Base-by-base conservation (phyloP, 1,140 invertebrate genomes). In the Drosophila eugracilis region DNA sequence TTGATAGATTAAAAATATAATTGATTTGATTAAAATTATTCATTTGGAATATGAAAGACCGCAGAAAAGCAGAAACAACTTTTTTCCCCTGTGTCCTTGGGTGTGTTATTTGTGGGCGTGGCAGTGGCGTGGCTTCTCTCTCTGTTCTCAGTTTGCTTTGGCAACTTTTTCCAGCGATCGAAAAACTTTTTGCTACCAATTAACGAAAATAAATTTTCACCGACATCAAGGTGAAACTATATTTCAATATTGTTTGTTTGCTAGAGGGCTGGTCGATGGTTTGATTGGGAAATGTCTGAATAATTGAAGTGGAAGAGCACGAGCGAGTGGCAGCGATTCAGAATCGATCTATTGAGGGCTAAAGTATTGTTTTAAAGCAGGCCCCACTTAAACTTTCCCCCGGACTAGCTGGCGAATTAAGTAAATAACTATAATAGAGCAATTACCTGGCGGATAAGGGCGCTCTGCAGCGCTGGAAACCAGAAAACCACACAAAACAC, bases 121-220 rank as follows among this genome's bases (percentile, higher is more conserved):
- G 17, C 26, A 41, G 10, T 1, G 15, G 22, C 39, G n/a, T n/a
- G n/a, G n/a, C n/a, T n/a, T n/a, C n/a, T n/a, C n/a, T n/a, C n/a
- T 30, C 26, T 26, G 15, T 22, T 19, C 41, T 19, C 37, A 21
- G 47, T 74, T 57, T 70, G 77, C 52, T 66, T 67, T 67, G 36
- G 26, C 14, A 71, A 71, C 67, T 73, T 60, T 44, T 59, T 36
- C 48, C 32, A 41, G 41, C 52, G 28, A 39, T 41, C 52, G 28
- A 39, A 62, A 69, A 41, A 41, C 39, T 79, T 78, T 66, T 48
- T 69, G 76, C 76, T 59, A 79, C 62, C 70, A 79, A 79, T 79
- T 79, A 79, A 79, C 47, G 71, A 55, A 75, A 75, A 74, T 73
- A 74, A 74, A 74, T 74, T 74, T 74, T 73, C 26, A 34, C 34